These are phyloP conservation scores for Luperina testacea DNA, from an alignment of 2,888 invertebrate genomes.

Conservation along the genomic window DNA sequence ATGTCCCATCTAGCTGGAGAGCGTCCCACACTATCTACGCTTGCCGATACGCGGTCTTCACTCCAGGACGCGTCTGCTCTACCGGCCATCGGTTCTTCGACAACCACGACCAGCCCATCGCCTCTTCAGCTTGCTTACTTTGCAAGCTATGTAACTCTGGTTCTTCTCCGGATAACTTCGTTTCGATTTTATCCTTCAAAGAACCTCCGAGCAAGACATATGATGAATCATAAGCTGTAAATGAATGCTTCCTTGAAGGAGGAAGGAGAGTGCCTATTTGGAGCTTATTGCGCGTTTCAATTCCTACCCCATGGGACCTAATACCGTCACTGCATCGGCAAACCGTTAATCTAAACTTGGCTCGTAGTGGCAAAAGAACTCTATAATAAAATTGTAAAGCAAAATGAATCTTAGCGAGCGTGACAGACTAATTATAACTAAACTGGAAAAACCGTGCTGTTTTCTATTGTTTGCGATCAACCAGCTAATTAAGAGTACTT, in stretches of 20 bases:
- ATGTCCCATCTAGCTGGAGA: too few species aligned
- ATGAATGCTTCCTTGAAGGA: not conserved
- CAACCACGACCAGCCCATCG: too few species aligned
- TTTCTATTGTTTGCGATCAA: conserved; percentile 47
- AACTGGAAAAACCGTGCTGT: conserved; percentile 49
- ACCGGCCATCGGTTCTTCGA: too few species aligned
- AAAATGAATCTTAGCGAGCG: conserved; percentile 26
- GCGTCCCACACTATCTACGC: too few species aligned
- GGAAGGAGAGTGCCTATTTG: not conserved
- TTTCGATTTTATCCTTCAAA: too few species aligned
- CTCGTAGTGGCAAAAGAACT: conserved; percentile 18
- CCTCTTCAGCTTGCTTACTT: too few species aligned
- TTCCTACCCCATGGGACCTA: not conserved
- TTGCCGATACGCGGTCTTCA: too few species aligned
- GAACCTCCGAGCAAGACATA: too few species aligned
- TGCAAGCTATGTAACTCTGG: too few species aligned
- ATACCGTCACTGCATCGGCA: not conserved
- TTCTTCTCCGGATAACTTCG: too few species aligned
- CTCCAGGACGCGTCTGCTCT: too few species aligned
- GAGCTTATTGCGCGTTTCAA: not conserved
- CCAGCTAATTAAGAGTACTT: conserved; percentile 45
- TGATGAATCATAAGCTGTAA: too few species aligned
- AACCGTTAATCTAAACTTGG: conserved; percentile 5
- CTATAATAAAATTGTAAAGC: conserved; percentile 31
- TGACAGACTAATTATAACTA: conserved; percentile 34